phyloP scores from a whole-genome alignment of 2,888 invertebrate species.

The Trisateles emortualis region DNA sequence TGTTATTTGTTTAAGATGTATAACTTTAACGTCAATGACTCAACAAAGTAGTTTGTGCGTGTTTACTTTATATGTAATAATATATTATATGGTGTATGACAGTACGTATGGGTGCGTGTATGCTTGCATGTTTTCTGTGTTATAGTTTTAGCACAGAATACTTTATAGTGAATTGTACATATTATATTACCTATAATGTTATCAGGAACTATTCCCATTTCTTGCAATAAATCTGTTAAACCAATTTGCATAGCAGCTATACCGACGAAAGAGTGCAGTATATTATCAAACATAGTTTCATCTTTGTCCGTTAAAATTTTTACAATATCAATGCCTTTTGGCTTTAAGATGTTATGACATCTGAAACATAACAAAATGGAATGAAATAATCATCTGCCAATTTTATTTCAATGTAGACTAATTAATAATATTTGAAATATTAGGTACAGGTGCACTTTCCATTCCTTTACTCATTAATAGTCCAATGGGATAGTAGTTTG shows the following conservation, averaged over 20 bases:
- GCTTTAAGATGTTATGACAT: conserved; percentile 85
- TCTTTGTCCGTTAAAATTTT: conserved; percentile 88
- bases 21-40: too few relatives aligned
- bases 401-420: too few relatives aligned
- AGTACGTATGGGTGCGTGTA: too few relatives aligned
- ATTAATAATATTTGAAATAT: too few relatives aligned
- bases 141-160: background rate
- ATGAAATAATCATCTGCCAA: too few relatives aligned
- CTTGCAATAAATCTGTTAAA: conserved; percentile 15
- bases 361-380: conserved; percentile 33
- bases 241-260: conserved; percentile 22
- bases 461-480: too few relatives aligned
- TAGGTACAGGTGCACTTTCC: too few relatives aligned
- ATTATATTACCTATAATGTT: conserved; percentile 12
- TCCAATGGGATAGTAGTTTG: too few relatives aligned
- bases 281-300: conserved; percentile 80
- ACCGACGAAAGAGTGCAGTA: conserved; percentile 17
- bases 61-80: too few relatives aligned
- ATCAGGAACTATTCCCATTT: conserved; percentile 16
- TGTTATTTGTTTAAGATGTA: too few relatives aligned
- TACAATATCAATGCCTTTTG: conserved; percentile 88
- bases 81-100: too few relatives aligned
- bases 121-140: background rate
- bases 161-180: background rate
- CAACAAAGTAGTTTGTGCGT: too few relatives aligned